Conservation (phyloP, 2,113 vertebrate species). For the Leiothrix lutea region DNA sequence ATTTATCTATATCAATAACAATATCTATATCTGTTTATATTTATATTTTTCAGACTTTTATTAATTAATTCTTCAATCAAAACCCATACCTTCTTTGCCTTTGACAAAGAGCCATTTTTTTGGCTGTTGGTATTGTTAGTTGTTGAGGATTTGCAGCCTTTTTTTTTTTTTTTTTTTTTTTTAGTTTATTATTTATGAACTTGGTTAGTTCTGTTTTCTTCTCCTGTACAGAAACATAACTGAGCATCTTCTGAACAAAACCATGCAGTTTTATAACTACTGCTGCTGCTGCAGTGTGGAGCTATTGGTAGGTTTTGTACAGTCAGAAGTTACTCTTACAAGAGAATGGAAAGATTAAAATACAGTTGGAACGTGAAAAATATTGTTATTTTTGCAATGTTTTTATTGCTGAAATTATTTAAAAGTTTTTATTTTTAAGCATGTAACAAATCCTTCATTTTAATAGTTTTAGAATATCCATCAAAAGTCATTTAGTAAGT, state of each 20-base stretch:
- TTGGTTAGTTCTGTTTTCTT: background rate
- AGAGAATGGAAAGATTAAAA: background rate
- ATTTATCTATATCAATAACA: no score
- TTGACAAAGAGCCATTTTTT: background rate
- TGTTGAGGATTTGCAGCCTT: rapidly evolving
- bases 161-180: no score
- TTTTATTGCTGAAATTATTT: background rate
- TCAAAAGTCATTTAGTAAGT: background rate
- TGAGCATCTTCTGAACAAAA: background rate
- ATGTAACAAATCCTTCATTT: background rate
- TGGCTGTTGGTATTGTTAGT: background rate
- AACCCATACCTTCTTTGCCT: background rate
- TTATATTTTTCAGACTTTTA: background rate
- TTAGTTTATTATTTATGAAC: background rate
- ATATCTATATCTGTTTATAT: no score
- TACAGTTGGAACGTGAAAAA: background rate
- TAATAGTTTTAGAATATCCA: background rate
- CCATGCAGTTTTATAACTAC: background rate
- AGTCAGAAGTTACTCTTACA: background rate
- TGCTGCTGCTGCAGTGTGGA: background rate
- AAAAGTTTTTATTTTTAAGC: background rate
- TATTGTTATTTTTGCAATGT: background rate
- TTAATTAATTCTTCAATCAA: background rate
- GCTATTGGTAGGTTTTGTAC: background rate
- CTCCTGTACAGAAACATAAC: background rate